These are phyloP conservation scores for Thereva unica DNA, from an alignment of 2,888 invertebrate species.

Conservation along the genomic window DNA sequence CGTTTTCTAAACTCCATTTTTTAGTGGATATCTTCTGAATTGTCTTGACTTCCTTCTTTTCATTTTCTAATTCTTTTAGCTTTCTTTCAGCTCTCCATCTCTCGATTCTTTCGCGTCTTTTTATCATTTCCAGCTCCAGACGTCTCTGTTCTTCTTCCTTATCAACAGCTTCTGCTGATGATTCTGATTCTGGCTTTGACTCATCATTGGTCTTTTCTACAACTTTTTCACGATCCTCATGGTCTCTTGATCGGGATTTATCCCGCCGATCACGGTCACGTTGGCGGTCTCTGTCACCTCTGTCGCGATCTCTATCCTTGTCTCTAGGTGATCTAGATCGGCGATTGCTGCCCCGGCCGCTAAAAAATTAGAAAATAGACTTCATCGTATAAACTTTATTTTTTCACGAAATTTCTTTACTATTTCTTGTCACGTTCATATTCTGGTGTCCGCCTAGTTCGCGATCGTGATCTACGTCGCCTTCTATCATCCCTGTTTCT, in stretches of 20 bases:
- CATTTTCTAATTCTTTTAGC: constrained; percentile 79
- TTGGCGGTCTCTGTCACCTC: constrained; percentile 58
- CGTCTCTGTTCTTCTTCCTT: constrained; percentile 88
- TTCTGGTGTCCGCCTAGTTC: constrained; percentile 25
- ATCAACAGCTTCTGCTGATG: constrained; percentile 61
- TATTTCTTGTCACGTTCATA: constrained; percentile 37
- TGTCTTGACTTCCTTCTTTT: constrained; percentile 76
- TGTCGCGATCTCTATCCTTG: constrained; percentile 50
- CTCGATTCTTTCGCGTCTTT: constrained; percentile 92
- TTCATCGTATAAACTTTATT: not conserved
- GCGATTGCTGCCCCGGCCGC: constrained; percentile 42
- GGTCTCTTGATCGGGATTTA: constrained; percentile 44
- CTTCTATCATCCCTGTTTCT: constrained; percentile 58
- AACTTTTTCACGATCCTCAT: constrained; percentile 42
- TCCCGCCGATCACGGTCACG: constrained; percentile 46
- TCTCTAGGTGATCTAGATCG: constrained; percentile 41
- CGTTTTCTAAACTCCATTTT: constrained; percentile 95
- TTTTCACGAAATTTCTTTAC: constrained; percentile 7
- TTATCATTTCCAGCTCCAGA: constrained; percentile 93
- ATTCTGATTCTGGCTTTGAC: constrained; percentile 46
- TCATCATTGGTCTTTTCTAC: constrained; percentile 49
- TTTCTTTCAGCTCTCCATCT: constrained; percentile 94
- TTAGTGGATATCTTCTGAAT: constrained; percentile 68
- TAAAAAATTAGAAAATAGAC: not conserved
- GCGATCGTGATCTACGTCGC: constrained; percentile 23